phyloP scores from a whole-genome alignment of 2,797 vertebrate species.

The Rhodeus uyekii region DNA sequence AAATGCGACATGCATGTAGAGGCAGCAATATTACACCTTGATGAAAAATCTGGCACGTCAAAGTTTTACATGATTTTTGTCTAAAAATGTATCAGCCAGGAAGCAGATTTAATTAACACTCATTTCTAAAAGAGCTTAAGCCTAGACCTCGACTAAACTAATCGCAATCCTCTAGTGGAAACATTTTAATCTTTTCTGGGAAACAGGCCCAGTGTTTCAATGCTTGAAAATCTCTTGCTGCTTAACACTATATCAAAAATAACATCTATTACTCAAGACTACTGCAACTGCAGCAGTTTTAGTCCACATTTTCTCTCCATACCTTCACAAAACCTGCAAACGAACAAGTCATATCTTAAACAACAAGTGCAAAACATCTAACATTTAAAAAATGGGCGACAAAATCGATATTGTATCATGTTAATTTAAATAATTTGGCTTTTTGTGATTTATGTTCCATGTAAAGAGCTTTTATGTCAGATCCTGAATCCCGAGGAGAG shows the following conservation, averaged over 20 bases:
- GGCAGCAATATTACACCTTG: background rate
- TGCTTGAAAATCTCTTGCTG: background rate
- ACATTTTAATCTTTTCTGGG: constrained; percentile 9
- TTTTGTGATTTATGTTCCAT: constrained; percentile 31
- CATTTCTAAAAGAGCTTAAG: background rate
- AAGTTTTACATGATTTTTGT: background rate
- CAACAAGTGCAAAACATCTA: background rate
- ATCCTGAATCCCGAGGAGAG: constrained; percentile 10
- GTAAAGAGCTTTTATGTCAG: constrained; percentile 8
- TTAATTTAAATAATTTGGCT: constrained; percentile 1
- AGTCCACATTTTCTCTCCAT: background rate
- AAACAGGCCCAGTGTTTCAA: background rate
- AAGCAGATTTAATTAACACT: background rate
- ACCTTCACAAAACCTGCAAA: background rate
- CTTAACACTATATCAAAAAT: background rate
- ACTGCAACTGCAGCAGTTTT: background rate
- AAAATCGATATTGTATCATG: background rate
- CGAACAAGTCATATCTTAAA: constrained; percentile 9
- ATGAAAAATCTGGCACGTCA: background rate
- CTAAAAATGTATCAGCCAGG: background rate
- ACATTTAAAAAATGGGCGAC: constrained; percentile 13
- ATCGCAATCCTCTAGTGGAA: background rate
- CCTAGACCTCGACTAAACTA: constrained; percentile 5
- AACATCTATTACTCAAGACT: background rate
- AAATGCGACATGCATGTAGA: background rate